These are phyloP conservation scores for Bothrops alternatus DNA, from an alignment of 2,797 vertebrate genomes.

Conservation along the genomic window DNA sequence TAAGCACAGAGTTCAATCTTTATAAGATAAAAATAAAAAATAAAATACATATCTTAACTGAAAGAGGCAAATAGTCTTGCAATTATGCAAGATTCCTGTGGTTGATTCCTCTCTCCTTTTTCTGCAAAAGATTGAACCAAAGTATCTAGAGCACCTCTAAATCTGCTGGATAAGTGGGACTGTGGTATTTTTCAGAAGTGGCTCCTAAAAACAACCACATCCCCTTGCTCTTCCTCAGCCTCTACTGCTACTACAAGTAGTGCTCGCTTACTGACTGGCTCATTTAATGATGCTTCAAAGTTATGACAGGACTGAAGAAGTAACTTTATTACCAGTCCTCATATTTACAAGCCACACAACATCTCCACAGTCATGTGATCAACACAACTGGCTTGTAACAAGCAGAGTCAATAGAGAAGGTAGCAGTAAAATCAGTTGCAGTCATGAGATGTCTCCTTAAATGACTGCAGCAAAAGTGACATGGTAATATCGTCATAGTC, in stretches of 20 bases:
- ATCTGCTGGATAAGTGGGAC: neutral
- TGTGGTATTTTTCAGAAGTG: neutral
- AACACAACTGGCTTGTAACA: neutral
- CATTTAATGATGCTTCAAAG: neutral
- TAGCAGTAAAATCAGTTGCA: neutral
- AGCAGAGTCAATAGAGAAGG: neutral
- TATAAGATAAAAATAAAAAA: neutral
- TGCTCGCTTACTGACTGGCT: neutral
- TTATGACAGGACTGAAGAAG: neutral
- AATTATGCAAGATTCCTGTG: fast-evolving
- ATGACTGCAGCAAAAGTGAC: neutral
- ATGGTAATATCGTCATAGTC: neutral
- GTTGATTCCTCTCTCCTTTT: neutral
- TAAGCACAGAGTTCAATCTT: neutral
- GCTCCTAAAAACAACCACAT: neutral
- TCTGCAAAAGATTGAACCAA: neutral
- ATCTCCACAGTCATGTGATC: neutral
- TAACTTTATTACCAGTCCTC: neutral
- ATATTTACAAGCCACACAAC: neutral
- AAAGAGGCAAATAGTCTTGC: neutral
- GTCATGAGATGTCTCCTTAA: neutral
- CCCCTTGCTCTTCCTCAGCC: neutral
- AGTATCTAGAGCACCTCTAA: neutral
- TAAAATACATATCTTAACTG: neutral
- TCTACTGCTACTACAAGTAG: neutral